phyloP scores from a whole-genome alignment of 2,797 vertebrate genomes.

The Jordanella pulchra region DNA sequence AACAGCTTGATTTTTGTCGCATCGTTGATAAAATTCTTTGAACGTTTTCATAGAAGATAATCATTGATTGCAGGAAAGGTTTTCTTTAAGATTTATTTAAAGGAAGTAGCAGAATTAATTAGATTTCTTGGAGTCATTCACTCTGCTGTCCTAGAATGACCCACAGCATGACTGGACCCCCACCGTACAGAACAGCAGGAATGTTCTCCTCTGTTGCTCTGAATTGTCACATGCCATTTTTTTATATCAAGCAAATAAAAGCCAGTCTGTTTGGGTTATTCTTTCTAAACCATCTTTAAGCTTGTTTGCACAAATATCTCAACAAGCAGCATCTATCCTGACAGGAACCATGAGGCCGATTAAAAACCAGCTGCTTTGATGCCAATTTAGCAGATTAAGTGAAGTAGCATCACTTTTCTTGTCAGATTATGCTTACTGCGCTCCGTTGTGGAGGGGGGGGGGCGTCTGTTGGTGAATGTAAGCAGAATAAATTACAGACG shows the following conservation, averaged over 20 bases:
- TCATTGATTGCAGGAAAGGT: background rate
- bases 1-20: slow-evolving; percentile 41
- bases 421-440: slow-evolving; percentile 54
- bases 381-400: slow-evolving; percentile 45
- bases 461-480: slow-evolving; percentile 54
- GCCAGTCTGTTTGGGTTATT: too few species aligned
- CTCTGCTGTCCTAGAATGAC: too few species aligned
- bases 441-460: slow-evolving; percentile 10
- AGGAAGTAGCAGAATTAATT: too few species aligned
- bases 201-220: too few species aligned
- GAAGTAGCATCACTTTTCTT: slow-evolving; percentile 21
- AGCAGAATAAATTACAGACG: slow-evolving; percentile 71
- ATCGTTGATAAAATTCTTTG: too few species aligned
- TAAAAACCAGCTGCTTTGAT: slow-evolving; percentile 23
- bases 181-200: background rate
- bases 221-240: too few species aligned
- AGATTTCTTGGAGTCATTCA: too few species aligned
- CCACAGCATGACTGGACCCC: background rate
- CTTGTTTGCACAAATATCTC: background rate
- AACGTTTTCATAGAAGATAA: background rate
- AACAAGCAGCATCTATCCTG: background rate
- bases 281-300: background rate
- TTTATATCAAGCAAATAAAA: background rate
- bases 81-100: background rate
- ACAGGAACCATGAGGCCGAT: slow-evolving; percentile 10